phyloP scores from a whole-genome alignment of 2,888 invertebrate genomes.

The Caenorhabditis becei region DNA sequence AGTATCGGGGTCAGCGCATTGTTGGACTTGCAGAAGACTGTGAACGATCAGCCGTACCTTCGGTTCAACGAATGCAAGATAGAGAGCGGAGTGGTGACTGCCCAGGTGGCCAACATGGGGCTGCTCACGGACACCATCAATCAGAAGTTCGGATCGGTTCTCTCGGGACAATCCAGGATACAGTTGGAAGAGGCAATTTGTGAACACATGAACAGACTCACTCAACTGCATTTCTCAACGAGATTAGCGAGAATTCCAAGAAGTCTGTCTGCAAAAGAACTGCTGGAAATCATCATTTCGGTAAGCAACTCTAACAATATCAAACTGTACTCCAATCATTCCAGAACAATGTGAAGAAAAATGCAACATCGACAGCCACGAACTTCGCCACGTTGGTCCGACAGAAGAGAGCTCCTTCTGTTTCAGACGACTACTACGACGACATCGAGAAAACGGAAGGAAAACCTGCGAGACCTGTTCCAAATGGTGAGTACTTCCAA shows the following conservation, averaged over 20 bases:
- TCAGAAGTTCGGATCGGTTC: constrained; percentile 68
- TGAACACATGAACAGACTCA: constrained; percentile 71
- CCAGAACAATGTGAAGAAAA: constrained; percentile 49
- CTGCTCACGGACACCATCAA: constrained; percentile 80
- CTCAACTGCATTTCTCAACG: constrained; percentile 72
- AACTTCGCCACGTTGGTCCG: constrained; percentile 37
- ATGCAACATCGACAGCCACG: constrained; percentile 23
- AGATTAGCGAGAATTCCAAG: constrained; percentile 68
- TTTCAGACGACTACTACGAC: constrained; percentile 67
- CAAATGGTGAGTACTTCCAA: constrained; percentile 18
- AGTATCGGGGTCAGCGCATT: constrained; percentile 71
- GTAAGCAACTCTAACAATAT: too few species aligned
- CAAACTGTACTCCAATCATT: too few species aligned
- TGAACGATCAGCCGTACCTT: constrained; percentile 74
- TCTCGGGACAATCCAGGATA: constrained; percentile 68
- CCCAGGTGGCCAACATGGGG: constrained; percentile 78
- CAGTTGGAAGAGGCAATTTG: constrained; percentile 73
- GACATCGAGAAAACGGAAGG: constrained; percentile 63
- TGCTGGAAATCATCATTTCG: constrained; percentile 67
- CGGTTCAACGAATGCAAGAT: constrained; percentile 70
- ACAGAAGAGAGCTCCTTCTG: constrained; percentile 34
- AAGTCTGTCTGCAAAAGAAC: constrained; percentile 69
- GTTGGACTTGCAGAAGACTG: constrained; percentile 72
- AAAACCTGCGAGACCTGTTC: constrained; percentile 42
- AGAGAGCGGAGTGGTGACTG: constrained; percentile 71